These are phyloP conservation scores for Chymomyza costata DNA, from an alignment of 1,140 invertebrate genomes.

Conservation along the genomic window DNA sequence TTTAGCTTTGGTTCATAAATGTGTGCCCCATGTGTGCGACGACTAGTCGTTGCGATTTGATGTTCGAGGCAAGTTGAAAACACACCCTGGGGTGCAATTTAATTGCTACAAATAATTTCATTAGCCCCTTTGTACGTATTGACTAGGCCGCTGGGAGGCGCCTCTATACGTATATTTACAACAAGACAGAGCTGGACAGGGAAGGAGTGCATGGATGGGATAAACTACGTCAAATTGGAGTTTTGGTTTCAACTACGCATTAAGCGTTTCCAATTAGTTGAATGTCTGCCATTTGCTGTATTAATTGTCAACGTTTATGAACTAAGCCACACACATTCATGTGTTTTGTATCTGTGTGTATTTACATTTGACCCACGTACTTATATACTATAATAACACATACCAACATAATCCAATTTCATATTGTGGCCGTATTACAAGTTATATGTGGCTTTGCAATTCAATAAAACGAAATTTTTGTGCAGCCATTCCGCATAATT, in stretches of 20 bases:
- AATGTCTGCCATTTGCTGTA: constrained; percentile 58
- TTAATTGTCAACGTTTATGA: constrained; percentile 72
- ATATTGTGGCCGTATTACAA: too few species aligned
- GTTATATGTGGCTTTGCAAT: too few species aligned
- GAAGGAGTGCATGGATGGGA: background rate
- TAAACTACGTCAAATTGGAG: too few species aligned
- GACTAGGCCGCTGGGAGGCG: background rate
- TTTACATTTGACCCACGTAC: constrained; percentile 37
- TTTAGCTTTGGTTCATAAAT: too few species aligned
- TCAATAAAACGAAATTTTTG: too few species aligned
- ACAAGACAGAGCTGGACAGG: background rate
- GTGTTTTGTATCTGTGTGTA: constrained; percentile 5
- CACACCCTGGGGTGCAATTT: constrained; percentile 49
- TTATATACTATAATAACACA: constrained; percentile 6
- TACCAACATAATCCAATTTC: constrained; percentile 19
- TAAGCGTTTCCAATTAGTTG: constrained; percentile 67
- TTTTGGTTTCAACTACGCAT: constrained; percentile 48
- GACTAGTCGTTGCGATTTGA: too few species aligned
- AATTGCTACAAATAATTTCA: constrained; percentile 67
- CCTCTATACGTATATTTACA: background rate
- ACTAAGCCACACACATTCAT: constrained; percentile 26
- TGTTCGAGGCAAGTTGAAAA: constrained; percentile 23
- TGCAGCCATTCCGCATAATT: too few species aligned
- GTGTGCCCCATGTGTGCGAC: too few species aligned
- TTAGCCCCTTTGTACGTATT: constrained; percentile 31